A percentile compares a stretch with the other conserved stretches of the same genome.
These are phyloP conservation scores for Acanthiza pusilla DNA, from an alignment of 2,797 vertebrate species.

Conservation along the genomic window DNA sequence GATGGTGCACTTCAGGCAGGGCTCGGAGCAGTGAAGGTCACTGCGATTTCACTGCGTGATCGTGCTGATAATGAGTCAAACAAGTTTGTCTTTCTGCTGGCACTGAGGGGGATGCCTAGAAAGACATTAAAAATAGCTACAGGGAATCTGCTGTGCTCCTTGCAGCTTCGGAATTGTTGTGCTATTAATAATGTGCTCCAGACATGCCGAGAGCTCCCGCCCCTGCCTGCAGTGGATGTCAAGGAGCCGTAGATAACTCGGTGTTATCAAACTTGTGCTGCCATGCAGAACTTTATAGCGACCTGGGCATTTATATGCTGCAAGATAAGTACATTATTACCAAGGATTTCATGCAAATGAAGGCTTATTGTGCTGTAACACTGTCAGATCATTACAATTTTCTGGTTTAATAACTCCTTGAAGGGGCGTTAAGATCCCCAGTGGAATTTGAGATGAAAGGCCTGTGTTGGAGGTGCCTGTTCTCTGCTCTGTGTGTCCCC, in stretches of 20 bases:
- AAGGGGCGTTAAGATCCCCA: not conserved
- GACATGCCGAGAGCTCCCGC: rapidly evolving
- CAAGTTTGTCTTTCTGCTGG: not conserved
- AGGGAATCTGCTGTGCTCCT: not conserved
- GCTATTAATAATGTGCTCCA: not conserved
- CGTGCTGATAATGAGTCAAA: not conserved
- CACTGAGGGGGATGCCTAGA: not conserved
- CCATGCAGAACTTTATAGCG: not conserved
- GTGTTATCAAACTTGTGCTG: not conserved
- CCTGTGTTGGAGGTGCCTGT: rapidly evolving
- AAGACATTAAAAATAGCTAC: not conserved
- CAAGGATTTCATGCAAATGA: not conserved
- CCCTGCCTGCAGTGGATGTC: not conserved
- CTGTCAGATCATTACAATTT: not conserved
- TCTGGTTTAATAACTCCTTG: not conserved
- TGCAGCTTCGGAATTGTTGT: not conserved
- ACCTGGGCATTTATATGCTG: rapidly evolving
- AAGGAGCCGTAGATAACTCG: not conserved
- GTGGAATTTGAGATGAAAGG: not conserved
- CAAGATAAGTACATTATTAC: rapidly evolving
- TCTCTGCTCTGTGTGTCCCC: not conserved
- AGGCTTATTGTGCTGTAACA: not conserved
- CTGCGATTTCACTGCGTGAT: not conserved
- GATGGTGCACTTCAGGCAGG: not conserved
- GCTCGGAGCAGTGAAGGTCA: not conserved